A percentile compares a stretch with the other conserved stretches of the same genome.
These are phyloP conservation scores for Nyctalus aviator DNA, from an alignment of 2,797 vertebrate species.

Conservation along the genomic window DNA sequence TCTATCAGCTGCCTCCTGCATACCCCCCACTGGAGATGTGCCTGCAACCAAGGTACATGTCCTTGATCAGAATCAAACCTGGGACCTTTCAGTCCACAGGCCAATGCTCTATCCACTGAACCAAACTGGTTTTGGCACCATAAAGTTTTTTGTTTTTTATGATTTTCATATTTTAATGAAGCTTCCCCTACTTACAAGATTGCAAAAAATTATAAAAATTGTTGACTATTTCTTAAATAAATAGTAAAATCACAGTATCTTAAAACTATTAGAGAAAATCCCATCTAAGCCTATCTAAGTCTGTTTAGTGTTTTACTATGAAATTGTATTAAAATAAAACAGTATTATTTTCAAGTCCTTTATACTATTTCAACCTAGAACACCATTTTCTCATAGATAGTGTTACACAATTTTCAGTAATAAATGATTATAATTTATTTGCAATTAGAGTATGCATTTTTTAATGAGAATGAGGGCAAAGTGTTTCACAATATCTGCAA, in stretches of 20 bases:
- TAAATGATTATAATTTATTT: conserved; percentile 30
- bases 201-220: neutral
- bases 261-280: neutral
- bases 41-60: too few relatives aligned
- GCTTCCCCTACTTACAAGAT: neutral
- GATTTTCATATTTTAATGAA: neutral
- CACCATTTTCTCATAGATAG: neutral
- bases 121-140: too few relatives aligned
- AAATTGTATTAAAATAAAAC: neutral
- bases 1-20: too few relatives aligned
- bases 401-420: neutral
- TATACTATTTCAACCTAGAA: neutral
- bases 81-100: too few relatives aligned
- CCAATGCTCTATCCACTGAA: too few relatives aligned
- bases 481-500: neutral
- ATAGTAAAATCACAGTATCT: neutral
- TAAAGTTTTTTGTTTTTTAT: neutral
- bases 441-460: neutral
- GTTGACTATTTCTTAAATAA: neutral
- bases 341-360: neutral
- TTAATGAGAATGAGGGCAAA: neutral
- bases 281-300: neutral
- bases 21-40: too few relatives aligned
- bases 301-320: neutral
- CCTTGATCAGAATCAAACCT: too few relatives aligned